Base-by-base conservation (phyloP, 1,140 invertebrate genomes). In the Eumeta japonica region DNA sequence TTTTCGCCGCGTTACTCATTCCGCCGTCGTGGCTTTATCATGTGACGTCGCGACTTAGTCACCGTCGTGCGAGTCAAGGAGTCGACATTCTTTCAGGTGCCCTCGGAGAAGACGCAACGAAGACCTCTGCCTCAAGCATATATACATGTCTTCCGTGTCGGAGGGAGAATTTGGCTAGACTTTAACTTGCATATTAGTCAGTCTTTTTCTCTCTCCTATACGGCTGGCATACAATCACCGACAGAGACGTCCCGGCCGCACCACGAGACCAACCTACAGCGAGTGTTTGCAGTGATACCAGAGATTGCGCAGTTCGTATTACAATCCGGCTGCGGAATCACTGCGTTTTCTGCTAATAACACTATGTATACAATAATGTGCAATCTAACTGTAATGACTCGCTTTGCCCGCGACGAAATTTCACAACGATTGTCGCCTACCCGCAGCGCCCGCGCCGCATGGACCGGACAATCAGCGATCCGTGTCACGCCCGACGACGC, bases 161-260 rank as follows among this genome's bases (percentile, higher is more conserved):
- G 68, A 45, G 64, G 51, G 66, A 73, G 68, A 46, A 62, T 61
- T 56, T 37, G 68, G 62, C 68, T 58, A 16, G 61, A 48, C 65
- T 70, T 53, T 59, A 52, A 40, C 33, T 28, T 24, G 20, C 9
- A 24, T 50, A 61, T 55, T 49, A 73, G 68, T 73, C 68, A 73
- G 68, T 73, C 68, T 73, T 73, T 73, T 73, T 73, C 68, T 73
- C 68, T 73, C 68, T 73, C 68, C 68, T 73, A 73, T 73, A 68
- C 57, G 60, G 42, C 48, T 39, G 62, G 52, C 64, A 65, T 56
- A 36, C 29, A 53, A 43, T 46, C 55, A 43, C 45, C 62, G 35
- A 37, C 34, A 16, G 29, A 19, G 28, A 28, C 12, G 18, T 28
- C 27, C 15, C 15, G n/a, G 16, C 20, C 24, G 30, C 30, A 17